Evolutionary conservation across 2,888 invertebrate genomes (phyloP).

Genomic region (Monopis laevigella): DNA sequence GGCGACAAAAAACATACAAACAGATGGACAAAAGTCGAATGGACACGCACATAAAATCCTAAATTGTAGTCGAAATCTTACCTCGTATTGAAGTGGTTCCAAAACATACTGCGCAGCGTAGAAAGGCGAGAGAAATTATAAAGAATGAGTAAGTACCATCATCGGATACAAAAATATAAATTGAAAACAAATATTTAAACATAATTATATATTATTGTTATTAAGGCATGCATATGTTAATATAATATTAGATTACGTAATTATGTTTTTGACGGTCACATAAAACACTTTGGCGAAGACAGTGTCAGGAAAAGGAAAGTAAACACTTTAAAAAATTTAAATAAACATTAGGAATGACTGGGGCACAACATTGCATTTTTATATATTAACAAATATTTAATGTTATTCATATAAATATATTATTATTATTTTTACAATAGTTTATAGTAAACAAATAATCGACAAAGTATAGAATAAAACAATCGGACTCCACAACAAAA

Average conservation of each 20-base stretch:
- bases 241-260: too few relatives aligned
- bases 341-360: conserved; percentile 70
- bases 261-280: conserved; percentile 4
- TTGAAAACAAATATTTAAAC: too few relatives aligned
- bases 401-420: conserved; percentile 11
- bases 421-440: neutral
- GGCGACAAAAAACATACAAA: neutral
- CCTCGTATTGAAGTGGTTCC: conserved; percentile 99
- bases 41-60: conserved; percentile 36
- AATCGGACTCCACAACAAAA: too few relatives aligned
- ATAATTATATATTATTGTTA: too few relatives aligned
- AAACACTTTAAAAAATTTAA: conserved; percentile 28
- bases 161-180: neutral
- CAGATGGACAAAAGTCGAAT: neutral
- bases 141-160: conserved; percentile 49
- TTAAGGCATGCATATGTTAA: too few relatives aligned
- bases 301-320: conserved; percentile 42
- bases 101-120: conserved; percentile 95
- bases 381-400: conserved; percentile 37
- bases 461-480: too few relatives aligned
- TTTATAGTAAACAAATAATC: too few relatives aligned
- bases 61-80: conserved; percentile 71
- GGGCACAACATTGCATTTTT: conserved; percentile 85
- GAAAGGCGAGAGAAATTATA: conserved; percentile 77
- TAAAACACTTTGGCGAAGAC: conserved; percentile 3